Evolutionary conservation across 2,113 vertebrate genomes (phyloP).

Genomic region (Dicaeum eximium): DNA sequence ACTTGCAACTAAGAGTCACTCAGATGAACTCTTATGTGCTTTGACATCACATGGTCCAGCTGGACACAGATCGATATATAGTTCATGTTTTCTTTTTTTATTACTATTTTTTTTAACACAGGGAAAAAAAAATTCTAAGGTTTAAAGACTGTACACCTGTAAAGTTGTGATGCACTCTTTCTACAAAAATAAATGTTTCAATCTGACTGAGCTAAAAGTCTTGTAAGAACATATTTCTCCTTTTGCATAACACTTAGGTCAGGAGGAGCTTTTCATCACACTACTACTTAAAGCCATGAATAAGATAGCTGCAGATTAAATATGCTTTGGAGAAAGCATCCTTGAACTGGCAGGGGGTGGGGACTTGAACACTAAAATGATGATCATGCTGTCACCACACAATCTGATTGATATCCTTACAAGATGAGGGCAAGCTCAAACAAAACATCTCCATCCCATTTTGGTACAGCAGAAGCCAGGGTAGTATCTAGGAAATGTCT

Average conservation of each 20-base stretch:
- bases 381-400: background rate
- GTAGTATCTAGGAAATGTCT: background rate
- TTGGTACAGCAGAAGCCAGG: background rate
- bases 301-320: background rate
- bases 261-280: background rate
- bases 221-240: background rate
- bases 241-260: background rate
- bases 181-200: background rate
- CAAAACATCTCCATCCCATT: background rate
- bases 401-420: background rate
- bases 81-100: background rate
- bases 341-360: background rate
- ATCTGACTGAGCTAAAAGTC: background rate
- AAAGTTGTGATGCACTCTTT: background rate
- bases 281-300: background rate
- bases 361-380: background rate
- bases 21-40: background rate
- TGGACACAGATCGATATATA: fast-evolving
- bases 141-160: background rate
- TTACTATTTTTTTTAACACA: background rate
- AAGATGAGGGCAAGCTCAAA: background rate
- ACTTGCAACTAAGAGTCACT: background rate
- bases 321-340: background rate
- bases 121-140: background rate
- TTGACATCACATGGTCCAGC: background rate